These are phyloP conservation scores for Allophyes oxyacanthae DNA, from an alignment of 2,888 invertebrate species.

Conservation along the genomic window DNA sequence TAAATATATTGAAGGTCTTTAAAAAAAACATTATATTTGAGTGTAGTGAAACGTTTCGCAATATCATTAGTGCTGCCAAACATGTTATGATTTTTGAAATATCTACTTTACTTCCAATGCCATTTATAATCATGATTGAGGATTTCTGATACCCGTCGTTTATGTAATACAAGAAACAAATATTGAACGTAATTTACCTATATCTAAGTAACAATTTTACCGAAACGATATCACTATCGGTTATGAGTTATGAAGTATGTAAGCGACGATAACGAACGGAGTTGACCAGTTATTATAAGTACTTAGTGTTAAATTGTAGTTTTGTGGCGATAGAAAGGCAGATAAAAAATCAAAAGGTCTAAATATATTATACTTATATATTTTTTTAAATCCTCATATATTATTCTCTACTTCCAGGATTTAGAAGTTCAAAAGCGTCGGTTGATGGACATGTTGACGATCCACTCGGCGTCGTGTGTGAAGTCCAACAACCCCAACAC, in stretches of 20 bases:
- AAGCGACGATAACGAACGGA: conserved; percentile 56
- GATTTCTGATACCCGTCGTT: too few relatives aligned
- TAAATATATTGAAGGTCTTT: too few relatives aligned
- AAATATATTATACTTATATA: too few relatives aligned
- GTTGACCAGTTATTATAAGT: conserved; percentile 54
- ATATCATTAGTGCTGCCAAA: too few relatives aligned
- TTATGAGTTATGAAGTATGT: conserved; percentile 47
- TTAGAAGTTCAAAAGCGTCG: conserved; percentile 94
- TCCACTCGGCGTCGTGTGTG: conserved; percentile 93
- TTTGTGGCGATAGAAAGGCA: conserved; percentile 31
- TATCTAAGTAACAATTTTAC: conserved; percentile 32
- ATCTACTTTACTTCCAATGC: too few relatives aligned
- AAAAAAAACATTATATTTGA: too few relatives aligned
- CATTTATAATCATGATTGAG: too few relatives aligned
- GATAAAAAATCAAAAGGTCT: conserved; percentile 56
- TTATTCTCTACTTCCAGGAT: conserved; percentile 85
- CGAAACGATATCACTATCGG: conserved; percentile 53
- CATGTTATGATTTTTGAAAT: too few relatives aligned
- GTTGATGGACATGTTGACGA: conserved; percentile 93
- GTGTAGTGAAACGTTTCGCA: too few relatives aligned
- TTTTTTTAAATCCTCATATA: too few relatives aligned
- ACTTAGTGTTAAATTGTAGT: conserved; percentile 59
- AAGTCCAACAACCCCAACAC: conserved; percentile 83
- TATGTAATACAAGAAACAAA: too few relatives aligned
- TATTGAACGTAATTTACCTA: neutral